Conservation (phyloP, 2,113 vertebrate genomes). For the Murina feae region DNA sequence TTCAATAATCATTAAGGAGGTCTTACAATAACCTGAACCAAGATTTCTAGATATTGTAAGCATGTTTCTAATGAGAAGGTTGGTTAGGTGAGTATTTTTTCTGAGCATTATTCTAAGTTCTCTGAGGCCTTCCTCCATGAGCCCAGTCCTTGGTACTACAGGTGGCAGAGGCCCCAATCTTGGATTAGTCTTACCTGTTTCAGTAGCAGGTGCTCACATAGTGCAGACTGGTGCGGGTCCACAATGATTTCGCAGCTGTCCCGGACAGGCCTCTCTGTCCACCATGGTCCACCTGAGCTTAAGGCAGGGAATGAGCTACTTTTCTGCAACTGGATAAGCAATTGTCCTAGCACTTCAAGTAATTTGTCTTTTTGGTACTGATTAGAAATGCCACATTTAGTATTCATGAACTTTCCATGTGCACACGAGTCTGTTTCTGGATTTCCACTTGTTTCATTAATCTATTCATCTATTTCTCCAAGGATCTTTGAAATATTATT, state of each 20-base stretch:
- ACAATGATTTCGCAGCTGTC: not conserved
- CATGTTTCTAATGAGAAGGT: not conserved
- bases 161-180: not conserved
- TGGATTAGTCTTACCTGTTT: not conserved
- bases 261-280: not conserved
- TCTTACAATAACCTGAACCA: not conserved
- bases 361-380: not conserved
- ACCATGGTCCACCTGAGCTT: not conserved
- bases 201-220: not conserved
- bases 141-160: not conserved
- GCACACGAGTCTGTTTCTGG: not conserved
- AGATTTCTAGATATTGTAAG: not conserved
- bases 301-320: not conserved
- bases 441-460: not conserved
- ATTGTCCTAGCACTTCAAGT: not conserved
- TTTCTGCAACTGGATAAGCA: not conserved
- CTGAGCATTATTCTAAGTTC: not conserved
- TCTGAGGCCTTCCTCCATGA: not conserved
- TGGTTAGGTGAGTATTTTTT: not conserved
- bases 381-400: not conserved
- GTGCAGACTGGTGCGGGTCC: not conserved
- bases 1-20: not conserved
- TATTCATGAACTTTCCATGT: not conserved
- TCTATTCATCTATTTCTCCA: not conserved
- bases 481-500: not conserved